Percentiles rank a stretch among this genome's conserved stretches.
Conservation (phyloP, 2,797 vertebrate genomes). For the Meda fulgida region DNA sequence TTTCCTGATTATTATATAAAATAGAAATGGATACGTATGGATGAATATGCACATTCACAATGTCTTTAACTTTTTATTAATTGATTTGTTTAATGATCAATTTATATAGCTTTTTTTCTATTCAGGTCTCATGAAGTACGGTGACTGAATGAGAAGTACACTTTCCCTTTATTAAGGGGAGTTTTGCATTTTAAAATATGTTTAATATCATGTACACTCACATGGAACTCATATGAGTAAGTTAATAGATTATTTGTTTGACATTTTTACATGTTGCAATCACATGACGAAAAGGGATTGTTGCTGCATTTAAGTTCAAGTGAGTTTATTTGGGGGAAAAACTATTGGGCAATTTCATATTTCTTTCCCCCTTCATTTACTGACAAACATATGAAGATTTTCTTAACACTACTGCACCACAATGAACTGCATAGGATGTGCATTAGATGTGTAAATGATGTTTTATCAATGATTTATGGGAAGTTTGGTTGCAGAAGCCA, state of each 20-base stretch:
- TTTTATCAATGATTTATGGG: background rate
- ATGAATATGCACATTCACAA: background rate
- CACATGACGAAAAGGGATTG: background rate
- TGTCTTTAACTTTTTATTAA: background rate
- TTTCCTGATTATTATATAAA: conserved; percentile 10
- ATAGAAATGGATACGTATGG: background rate
- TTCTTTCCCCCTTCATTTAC: background rate
- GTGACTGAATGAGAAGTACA: background rate
- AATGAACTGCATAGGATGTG: background rate
- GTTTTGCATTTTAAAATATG: background rate
- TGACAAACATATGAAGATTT: background rate
- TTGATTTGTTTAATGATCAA: background rate
- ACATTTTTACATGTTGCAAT: background rate
- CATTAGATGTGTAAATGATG: background rate
- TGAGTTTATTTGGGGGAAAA: background rate
- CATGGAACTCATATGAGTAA: background rate
- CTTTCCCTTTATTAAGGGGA: background rate
- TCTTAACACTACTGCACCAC: background rate
- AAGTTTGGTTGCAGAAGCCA: background rate
- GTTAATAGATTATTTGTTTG: background rate
- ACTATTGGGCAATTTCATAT: background rate
- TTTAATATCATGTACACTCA: conserved; percentile 1
- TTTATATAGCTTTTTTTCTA: background rate
- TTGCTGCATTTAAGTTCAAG: background rate
- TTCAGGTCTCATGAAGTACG: background rate